A percentile compares a stretch with the other conserved stretches of the same genome.
Conservation (phyloP, 2,888 invertebrate species). For the Cyclophora punctaria region DNA sequence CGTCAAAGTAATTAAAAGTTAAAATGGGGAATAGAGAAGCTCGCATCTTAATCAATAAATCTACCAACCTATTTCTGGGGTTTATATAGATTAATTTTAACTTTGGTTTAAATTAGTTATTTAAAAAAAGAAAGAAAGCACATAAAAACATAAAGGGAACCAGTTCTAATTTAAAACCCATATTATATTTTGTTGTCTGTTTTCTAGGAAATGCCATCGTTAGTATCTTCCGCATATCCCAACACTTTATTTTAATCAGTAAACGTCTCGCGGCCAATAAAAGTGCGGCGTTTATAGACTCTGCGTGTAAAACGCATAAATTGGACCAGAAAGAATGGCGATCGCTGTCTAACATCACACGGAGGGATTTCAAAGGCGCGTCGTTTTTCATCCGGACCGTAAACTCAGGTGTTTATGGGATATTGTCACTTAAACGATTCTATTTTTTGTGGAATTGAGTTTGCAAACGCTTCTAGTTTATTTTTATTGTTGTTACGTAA, state of each 20-base stretch:
- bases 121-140: too few relatives aligned
- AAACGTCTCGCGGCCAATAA: constrained; percentile 67
- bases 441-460: constrained; percentile 19
- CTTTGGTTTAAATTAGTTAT: too few relatives aligned
- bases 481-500: too few relatives aligned
- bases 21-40: too few relatives aligned
- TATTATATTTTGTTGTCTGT: constrained; percentile 21
- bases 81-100: too few relatives aligned
- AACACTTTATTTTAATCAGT: constrained; percentile 71
- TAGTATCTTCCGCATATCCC: constrained; percentile 60
- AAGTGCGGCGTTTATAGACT: constrained; percentile 67
- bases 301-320: constrained; percentile 65
- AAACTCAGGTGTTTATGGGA: constrained; percentile 64
- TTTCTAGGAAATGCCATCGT: constrained; percentile 58
- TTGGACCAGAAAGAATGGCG: constrained; percentile 58
- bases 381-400: constrained; percentile 60
- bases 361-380: constrained; percentile 61
- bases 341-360: constrained; percentile 61
- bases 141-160: too few relatives aligned
- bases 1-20: too few relatives aligned
- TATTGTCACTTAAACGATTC: constrained; percentile 47
- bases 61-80: too few relatives aligned
- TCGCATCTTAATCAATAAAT: too few relatives aligned
- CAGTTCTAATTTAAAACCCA: constrained; percentile 13
- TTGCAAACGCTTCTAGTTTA: constrained; percentile 3